Conservation (phyloP, 1,140 invertebrate genomes). For the Pseudomyrmex cubaensis region DNA sequence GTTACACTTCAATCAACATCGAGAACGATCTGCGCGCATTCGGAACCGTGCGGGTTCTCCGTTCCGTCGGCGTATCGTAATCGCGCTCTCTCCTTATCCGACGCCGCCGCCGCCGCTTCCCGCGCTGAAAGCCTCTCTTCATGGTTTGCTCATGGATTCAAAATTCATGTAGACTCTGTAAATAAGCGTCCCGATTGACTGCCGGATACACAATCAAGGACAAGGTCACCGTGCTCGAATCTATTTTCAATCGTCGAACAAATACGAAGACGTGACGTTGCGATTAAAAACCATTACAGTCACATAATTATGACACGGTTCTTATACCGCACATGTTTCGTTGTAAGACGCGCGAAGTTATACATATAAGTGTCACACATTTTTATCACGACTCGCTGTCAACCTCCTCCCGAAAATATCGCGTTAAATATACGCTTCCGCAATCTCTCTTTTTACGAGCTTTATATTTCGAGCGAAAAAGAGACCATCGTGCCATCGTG, state of each 20-base stretch:
- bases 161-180: neutral
- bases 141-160: constrained; percentile 8
- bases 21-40: constrained; percentile 72
- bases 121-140: constrained; percentile 34
- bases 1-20: constrained; percentile 84
- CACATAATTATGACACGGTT: no score
- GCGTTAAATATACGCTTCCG: constrained; percentile 47
- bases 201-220: no score
- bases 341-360: no score
- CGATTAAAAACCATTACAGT: no score
- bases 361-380: no score
- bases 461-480: constrained; percentile 3
- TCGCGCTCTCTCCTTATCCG: constrained; percentile 60
- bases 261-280: no score
- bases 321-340: no score
- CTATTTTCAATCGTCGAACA: no score
- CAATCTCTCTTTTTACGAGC: constrained; percentile 49
- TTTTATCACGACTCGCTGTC: constrained; percentile 35
- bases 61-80: constrained; percentile 44
- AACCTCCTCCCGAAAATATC: neutral
- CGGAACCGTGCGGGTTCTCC: constrained; percentile 44
- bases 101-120: constrained; percentile 14
- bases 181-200: neutral
- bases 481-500: neutral
- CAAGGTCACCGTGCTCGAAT: no score